These are phyloP conservation scores for Metopolophium dirhodum DNA, from an alignment of 1,140 invertebrate species.

Conservation along the genomic window DNA sequence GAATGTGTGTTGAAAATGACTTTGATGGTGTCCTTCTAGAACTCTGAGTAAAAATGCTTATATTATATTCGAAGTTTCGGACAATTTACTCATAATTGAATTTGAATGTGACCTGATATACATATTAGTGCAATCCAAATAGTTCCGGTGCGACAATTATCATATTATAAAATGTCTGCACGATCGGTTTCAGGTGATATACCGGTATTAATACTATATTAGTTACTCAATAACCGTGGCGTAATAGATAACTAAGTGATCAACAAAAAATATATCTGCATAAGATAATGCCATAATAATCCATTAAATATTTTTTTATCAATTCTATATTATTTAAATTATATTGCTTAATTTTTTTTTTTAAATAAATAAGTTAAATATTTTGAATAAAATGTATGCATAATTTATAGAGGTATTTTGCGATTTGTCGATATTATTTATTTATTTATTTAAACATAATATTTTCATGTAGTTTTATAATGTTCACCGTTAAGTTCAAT, in stretches of 20 bases:
- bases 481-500: neutral
- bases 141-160: slow-evolving; percentile 50
- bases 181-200: slow-evolving; percentile 28
- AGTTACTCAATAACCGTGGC: slow-evolving; percentile 34
- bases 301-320: neutral
- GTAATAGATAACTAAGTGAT: slow-evolving; percentile 12
- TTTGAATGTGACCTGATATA: slow-evolving; percentile 46
- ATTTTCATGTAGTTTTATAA: neutral
- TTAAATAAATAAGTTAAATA: neutral
- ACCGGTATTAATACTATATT: neutral
- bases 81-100: slow-evolving; percentile 37
- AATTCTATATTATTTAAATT: neutral
- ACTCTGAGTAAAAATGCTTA: neutral
- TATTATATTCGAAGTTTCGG: slow-evolving; percentile 11
- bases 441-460: neutral
- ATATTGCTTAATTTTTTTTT: neutral
- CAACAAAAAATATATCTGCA: neutral
- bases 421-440: neutral
- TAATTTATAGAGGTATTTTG: neutral
- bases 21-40: neutral
- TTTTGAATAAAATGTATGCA: neutral
- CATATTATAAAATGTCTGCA: slow-evolving; percentile 25
- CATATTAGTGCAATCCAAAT: slow-evolving; percentile 30
- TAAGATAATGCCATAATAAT: neutral
- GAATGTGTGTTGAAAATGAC: neutral